Conservation (phyloP, 2,113 vertebrate genomes). For the Nothocercus nigrocapillus region DNA sequence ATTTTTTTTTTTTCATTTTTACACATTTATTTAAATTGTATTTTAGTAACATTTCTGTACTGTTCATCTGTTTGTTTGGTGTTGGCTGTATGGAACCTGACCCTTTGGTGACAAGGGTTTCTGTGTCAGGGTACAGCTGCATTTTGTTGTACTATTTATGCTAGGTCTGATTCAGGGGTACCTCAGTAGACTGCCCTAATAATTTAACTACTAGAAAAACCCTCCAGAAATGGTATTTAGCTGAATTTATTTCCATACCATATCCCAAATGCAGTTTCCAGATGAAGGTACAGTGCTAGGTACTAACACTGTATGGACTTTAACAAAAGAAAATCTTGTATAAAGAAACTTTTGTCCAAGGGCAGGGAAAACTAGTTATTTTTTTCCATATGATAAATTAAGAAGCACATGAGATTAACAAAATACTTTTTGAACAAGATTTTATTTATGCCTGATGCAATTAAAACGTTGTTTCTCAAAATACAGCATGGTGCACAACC, state of each 20-base stretch:
- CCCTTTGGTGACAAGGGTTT: background rate
- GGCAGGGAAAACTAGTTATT: background rate
- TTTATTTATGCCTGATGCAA: conserved; percentile 10
- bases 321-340: background rate
- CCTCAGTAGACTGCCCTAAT: background rate
- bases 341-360: background rate
- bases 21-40: background rate
- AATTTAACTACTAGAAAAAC: background rate
- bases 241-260: background rate
- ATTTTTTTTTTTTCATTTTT: background rate
- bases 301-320: background rate
- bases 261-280: background rate
- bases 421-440: conserved; percentile 19
- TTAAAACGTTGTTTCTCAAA: background rate
- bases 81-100: background rate
- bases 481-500: background rate
- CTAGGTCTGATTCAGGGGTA: background rate
- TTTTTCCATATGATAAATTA: conserved; percentile 26
- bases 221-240: background rate
- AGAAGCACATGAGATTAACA: conserved; percentile 34
- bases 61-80: background rate
- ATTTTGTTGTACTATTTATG: background rate
- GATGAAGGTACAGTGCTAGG: background rate
- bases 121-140: background rate
- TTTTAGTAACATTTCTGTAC: background rate